phyloP scores from a whole-genome alignment of 2,113 vertebrate species.

The Bagarius yarrelli region DNA sequence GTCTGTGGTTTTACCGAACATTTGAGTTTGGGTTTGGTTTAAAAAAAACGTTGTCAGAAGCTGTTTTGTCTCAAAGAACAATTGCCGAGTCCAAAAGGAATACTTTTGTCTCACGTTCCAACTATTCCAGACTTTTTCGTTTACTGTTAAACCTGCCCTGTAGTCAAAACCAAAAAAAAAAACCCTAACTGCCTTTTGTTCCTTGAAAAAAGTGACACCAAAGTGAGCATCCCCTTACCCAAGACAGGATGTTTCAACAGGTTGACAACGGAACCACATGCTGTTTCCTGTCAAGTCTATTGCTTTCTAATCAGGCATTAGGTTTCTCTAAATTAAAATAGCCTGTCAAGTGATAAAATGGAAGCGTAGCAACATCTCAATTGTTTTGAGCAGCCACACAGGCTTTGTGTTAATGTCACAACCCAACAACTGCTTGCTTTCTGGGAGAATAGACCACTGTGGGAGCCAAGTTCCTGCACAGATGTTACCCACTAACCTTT shows the following conservation, averaged over 20 bases:
- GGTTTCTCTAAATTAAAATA: conserved; percentile 11
- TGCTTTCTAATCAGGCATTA: conserved; percentile 4
- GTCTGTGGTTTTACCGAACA: conserved; percentile 64
- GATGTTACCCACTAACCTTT: conserved; percentile 57
- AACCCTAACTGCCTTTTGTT: conserved; percentile 47
- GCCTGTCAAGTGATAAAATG: conserved; percentile 19
- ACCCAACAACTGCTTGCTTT: conserved; percentile 40
- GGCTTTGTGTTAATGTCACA: conserved; percentile 52
- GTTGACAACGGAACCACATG: conserved; percentile 36
- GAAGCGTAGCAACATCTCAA: not conserved
- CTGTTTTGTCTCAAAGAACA: conserved; percentile 61
- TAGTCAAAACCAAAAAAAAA: conserved; percentile 21
- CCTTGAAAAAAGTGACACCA: conserved; percentile 43
- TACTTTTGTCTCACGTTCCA: conserved; percentile 55
- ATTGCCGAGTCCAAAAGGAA: conserved; percentile 61
- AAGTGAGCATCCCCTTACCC: conserved; percentile 11
- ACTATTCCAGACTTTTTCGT: conserved; percentile 20
- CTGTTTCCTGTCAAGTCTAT: conserved; percentile 3
- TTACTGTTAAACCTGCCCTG: conserved; percentile 32
- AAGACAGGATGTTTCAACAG: conserved; percentile 43
- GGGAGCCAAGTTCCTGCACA: conserved; percentile 57
- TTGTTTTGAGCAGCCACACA: conserved; percentile 53
- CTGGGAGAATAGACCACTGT: conserved; percentile 48
- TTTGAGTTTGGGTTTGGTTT: conserved; percentile 61
- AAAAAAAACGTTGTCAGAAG: conserved; percentile 56